Conservation (phyloP, 2,113 vertebrate species). For the Menura novaehollandiae region DNA sequence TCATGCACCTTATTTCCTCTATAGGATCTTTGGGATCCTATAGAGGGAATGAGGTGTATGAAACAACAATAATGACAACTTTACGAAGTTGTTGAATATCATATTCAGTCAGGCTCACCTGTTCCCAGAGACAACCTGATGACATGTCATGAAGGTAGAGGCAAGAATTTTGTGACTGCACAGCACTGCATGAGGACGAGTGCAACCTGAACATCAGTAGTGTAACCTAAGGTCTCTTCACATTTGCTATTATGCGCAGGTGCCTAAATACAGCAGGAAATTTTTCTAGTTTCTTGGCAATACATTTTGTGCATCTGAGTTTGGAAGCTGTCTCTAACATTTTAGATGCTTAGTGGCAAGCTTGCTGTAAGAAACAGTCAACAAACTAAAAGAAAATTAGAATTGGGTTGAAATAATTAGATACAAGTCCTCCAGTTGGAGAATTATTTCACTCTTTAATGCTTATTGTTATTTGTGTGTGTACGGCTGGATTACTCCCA, state of each 20-base stretch:
- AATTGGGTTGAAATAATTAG: neutral
- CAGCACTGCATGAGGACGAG: neutral
- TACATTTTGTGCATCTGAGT: conserved; percentile 38
- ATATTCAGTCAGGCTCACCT: neutral
- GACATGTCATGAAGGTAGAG: neutral
- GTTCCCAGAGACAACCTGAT: neutral
- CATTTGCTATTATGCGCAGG: neutral
- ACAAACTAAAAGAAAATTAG: neutral
- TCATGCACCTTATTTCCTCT: neutral
- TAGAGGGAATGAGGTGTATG: neutral
- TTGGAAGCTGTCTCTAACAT: neutral
- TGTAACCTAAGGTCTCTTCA: neutral
- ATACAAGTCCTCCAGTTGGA: neutral
- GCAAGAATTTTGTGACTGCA: neutral
- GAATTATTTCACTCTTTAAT: neutral
- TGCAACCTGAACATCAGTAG: neutral
- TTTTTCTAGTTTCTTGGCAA: neutral
- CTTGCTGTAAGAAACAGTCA: neutral
- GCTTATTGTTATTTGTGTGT: neutral
- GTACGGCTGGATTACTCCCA: neutral
- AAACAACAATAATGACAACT: neutral
- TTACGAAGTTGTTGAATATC: neutral
- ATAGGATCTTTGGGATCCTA: neutral
- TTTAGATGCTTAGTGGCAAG: neutral
- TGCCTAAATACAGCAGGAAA: neutral